phyloP scores from a whole-genome alignment of 2,888 invertebrate species.

The Protonemura montana region DNA sequence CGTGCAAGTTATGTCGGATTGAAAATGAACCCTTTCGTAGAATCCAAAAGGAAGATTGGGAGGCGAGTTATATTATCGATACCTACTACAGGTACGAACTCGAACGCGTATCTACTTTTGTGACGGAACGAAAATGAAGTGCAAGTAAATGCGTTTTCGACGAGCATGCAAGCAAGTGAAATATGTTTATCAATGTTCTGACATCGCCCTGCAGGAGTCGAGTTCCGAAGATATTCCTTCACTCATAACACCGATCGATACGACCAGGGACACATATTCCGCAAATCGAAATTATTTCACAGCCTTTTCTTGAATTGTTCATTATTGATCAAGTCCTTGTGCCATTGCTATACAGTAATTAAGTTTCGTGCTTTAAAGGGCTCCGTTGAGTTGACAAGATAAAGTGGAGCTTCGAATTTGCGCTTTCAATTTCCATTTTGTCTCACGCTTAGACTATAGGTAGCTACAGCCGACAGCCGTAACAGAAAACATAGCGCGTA shows the following conservation, averaged over 20 bases:
- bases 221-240: too few species aligned
- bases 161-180: neutral
- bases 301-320: neutral
- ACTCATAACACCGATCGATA: too few species aligned
- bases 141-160: conserved; percentile 32
- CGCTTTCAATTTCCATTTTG: conserved; percentile 4
- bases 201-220: neutral
- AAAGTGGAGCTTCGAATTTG: neutral
- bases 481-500: neutral
- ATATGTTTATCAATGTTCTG: neutral
- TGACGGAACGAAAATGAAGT: conserved; percentile 24
- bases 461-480: neutral
- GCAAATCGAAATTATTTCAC: neutral
- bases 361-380: neutral
- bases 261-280: too few species aligned
- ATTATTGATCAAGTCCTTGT: neutral
- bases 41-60: neutral
- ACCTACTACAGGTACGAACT: neutral
- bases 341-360: neutral
- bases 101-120: neutral
- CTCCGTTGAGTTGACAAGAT: neutral
- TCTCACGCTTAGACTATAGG: neutral
- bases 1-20: neutral
- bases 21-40: neutral
- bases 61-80: neutral